Evolutionary conservation across 2,113 vertebrate genomes (phyloP).

Genomic region (Pseudopipra pipra): DNA sequence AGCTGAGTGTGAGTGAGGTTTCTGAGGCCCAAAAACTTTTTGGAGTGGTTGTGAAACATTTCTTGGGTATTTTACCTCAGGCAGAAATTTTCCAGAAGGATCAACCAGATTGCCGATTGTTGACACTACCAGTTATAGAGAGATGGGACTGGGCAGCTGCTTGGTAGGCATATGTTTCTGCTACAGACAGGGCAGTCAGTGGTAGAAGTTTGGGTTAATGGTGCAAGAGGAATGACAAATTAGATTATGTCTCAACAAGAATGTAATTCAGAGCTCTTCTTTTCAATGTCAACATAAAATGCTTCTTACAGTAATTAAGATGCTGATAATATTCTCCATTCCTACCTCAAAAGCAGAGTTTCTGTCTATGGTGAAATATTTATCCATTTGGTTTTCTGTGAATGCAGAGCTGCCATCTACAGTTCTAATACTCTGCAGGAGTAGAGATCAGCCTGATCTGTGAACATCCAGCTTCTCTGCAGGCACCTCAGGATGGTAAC

Average conservation of each 20-base stretch:
- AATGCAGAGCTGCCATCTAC: neutral
- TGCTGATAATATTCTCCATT: neutral
- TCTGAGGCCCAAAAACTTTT: neutral
- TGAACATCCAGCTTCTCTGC: neutral
- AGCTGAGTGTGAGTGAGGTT: neutral
- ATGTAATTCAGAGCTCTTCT: neutral
- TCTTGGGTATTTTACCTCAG: neutral
- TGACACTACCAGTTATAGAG: neutral
- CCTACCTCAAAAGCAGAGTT: neutral
- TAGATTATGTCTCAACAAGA: neutral
- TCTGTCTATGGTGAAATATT: neutral
- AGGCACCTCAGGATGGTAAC: neutral
- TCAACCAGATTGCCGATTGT: neutral
- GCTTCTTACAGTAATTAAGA: neutral
- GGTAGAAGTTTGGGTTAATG: neutral
- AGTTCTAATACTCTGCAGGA: neutral
- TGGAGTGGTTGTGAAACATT: neutral
- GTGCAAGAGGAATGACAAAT: neutral
- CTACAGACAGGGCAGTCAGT: neutral
- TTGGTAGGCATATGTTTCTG: neutral
- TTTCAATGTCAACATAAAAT: neutral
- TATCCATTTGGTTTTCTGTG: neutral
- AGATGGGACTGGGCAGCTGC: neutral
- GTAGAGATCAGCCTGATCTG: neutral
- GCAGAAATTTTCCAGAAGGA: neutral